phyloP scores from a whole-genome alignment of 2,113 vertebrate genomes.

The Holacanthus passer region DNA sequence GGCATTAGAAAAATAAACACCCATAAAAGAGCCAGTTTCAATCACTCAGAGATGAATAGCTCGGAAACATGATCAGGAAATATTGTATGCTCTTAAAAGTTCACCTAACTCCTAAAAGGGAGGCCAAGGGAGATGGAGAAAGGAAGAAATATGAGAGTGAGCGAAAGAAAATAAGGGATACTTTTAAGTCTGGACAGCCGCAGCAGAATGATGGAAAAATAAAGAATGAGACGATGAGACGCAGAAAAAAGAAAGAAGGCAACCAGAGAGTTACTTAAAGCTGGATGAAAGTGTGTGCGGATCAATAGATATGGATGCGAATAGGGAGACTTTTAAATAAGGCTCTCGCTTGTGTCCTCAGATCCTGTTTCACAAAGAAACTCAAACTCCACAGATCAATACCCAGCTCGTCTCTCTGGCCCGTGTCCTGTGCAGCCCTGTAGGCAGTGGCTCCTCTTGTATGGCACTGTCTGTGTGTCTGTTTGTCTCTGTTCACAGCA shows the following conservation, averaged over 20 bases:
- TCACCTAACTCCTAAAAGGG: constrained; percentile 41
- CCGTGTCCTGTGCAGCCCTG: constrained; percentile 52
- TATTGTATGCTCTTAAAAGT: constrained; percentile 53
- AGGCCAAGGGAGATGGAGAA: constrained; percentile 21
- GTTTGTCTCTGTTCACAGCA: constrained; percentile 51
- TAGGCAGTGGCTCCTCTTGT: constrained; percentile 63
- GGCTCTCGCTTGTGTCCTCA: constrained; percentile 67
- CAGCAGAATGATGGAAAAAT: constrained; percentile 27
- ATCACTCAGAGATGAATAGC: constrained; percentile 63
- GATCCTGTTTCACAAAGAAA: constrained; percentile 83
- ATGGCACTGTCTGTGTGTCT: constrained; percentile 47
- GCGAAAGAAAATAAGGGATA: constrained; percentile 22
- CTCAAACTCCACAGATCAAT: constrained; percentile 78
- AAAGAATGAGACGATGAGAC: constrained; percentile 38
- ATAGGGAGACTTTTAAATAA: constrained; percentile 81
- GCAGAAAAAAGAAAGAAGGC: constrained; percentile 38
- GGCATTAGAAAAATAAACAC: constrained; percentile 71
- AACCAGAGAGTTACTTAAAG: constrained; percentile 74
- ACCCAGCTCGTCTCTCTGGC: constrained; percentile 56
- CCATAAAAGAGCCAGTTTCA: constrained; percentile 65
- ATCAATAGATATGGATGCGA: constrained; percentile 82
- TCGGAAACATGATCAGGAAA: constrained; percentile 59
- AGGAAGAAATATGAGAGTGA: constrained; percentile 43
- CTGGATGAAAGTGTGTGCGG: constrained; percentile 71
- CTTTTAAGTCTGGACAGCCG: constrained; percentile 23